Evolutionary conservation across 2,113 vertebrate genomes (phyloP).

Genomic region (Prietella phreatophila): DNA sequence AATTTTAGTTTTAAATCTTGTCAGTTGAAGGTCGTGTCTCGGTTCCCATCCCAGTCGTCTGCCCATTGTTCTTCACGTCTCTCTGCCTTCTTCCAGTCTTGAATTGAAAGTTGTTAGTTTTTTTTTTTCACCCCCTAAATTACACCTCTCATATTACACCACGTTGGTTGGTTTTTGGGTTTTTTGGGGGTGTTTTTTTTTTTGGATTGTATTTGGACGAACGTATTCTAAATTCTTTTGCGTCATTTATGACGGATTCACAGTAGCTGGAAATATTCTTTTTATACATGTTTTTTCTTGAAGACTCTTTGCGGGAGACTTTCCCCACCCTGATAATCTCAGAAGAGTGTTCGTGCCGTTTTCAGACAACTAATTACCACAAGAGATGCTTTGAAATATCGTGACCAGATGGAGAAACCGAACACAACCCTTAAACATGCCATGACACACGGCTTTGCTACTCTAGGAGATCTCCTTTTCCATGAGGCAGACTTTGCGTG

Average conservation of each 20-base stretch:
- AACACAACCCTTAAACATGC: not conserved
- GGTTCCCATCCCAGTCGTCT: not conserved
- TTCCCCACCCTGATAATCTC: not conserved
- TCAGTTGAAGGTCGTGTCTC: not conserved
- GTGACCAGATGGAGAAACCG: not conserved
- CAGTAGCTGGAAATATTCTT: not conserved
- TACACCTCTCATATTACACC: not conserved
- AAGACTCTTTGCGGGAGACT: not conserved
- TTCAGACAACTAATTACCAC: not conserved
- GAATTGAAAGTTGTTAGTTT: not conserved
- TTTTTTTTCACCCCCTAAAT: not conserved
- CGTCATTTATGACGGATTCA: constrained; percentile 6
- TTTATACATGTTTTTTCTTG: not conserved
- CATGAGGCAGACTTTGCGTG: not conserved
- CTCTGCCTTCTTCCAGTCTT: not conserved
- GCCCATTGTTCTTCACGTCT: not conserved
- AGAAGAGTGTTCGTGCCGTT: not conserved
- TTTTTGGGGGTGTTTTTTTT: not conserved
- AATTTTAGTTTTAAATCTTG: not conserved
- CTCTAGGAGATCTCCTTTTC: not conserved
- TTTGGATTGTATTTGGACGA: not conserved
- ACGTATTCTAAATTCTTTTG: not conserved
- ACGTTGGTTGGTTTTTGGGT: too few species aligned
- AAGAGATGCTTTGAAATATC: constrained; percentile 6
- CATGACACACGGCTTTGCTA: not conserved